Base-by-base conservation (phyloP, 2,113 vertebrate species). In the Cynopterus brachyotis region DNA sequence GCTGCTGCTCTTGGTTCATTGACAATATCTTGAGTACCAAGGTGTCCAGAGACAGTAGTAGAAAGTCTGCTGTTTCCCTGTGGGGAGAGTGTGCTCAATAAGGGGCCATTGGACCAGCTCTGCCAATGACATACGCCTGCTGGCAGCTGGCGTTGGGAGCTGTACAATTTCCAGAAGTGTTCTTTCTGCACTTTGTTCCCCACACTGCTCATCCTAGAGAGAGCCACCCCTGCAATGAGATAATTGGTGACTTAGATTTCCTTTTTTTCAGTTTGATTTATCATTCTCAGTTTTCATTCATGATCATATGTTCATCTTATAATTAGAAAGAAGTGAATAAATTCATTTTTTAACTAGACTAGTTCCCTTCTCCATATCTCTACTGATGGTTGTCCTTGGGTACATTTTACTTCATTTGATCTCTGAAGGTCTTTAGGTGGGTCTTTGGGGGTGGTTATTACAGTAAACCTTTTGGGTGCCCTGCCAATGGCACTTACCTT, bases 71-170 rank as follows among this genome's bases (percentile, higher is more conserved):
- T 42, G 19, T 64, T 37, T 17, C 35, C 67, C 11, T 35, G 10
- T 53, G 55, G 20, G 40, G 30, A 89, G 20, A 47, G 11, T 53
- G 76, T 30, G 37, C 5, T 37, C 9, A 7, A 37, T 55, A 50
- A 50, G 62, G 47, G 22, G 32, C 32, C 7, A 13, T 53, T 3
- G 2, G 32, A 19, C 26, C 45, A 42, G 32, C 5, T 62, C 35
- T 8, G 20, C 30, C 12, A 5, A 20, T 19, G 0, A 0, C 19
- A 15, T 2, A 37, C 9, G 32, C 30, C 22, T 4, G 0, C 66
- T 28, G 53, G 45, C 4, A 3, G 6, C 30, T 17, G 89, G 7
- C 17, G 1, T 3, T 1, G n/a, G n/a, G 28, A 40, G 24, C 37
- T 24, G 20, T 32, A 19, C 7, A 3, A 9, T 67, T 60, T 60